Percentiles rank a stretch among this genome's conserved stretches.
Evolutionary conservation across 2,888 invertebrate genomes (phyloP).

Genomic region (Cetonia aurata): DNA sequence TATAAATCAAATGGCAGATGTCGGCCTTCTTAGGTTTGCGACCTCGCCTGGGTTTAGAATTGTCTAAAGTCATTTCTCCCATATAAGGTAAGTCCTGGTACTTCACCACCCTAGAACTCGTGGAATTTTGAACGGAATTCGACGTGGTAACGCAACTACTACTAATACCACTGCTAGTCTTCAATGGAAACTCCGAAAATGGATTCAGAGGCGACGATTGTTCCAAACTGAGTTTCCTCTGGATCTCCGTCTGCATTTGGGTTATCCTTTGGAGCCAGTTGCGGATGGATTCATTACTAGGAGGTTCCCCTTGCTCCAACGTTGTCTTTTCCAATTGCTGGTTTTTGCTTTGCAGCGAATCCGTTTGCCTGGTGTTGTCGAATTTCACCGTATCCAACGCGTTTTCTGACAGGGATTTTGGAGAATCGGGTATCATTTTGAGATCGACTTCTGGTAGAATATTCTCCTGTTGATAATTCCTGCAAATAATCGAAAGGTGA

Average conservation of each 20-base stretch:
- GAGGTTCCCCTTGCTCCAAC: constrained; percentile 65
- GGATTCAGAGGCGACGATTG: constrained; percentile 38
- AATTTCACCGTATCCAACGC: constrained; percentile 29
- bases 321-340: constrained; percentile 47
- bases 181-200: constrained; percentile 46
- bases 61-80: constrained; percentile 92
- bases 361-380: constrained; percentile 7
- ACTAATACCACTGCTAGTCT: constrained; percentile 61
- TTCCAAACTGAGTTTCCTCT: constrained; percentile 60
- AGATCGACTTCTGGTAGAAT: constrained; percentile 25
- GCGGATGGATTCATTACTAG: constrained; percentile 75
- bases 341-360: neutral
- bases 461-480: constrained; percentile 11
- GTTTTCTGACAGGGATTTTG: constrained; percentile 71
- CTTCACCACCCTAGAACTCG: constrained; percentile 71
- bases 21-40: constrained; percentile 93
- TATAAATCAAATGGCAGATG: constrained; percentile 91
- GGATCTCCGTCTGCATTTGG: constrained; percentile 75
- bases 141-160: constrained; percentile 56
- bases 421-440: constrained; percentile 62
- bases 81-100: constrained; percentile 90
- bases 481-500: neutral
- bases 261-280: constrained; percentile 83
- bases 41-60: constrained; percentile 87
- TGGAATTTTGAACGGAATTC: constrained; percentile 59